Base-by-base conservation (phyloP, 2,888 invertebrate genomes). In the Nesidiocoris tenuis region DNA sequence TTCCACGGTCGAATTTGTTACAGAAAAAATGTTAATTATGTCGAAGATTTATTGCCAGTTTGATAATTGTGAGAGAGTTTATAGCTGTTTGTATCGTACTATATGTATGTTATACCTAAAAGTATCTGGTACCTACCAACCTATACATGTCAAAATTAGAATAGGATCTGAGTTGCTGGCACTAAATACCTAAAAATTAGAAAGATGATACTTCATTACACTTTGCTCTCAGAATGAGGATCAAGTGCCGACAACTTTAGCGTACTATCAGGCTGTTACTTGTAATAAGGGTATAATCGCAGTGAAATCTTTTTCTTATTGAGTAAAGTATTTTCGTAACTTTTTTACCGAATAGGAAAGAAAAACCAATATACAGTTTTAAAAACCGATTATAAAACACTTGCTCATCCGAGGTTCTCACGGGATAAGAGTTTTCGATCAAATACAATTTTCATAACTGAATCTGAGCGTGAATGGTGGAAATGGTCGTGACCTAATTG, bases 321-420 rank as follows among this genome's bases (percentile, higher is more conserved):
- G 76, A 78, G 76, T 78, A 67, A 78, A 76, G 61, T 78, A 78
- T 78, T 78, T 78, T 78, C 78, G 57, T 78, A 78, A 78, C 78
- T 78, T 78, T 78, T 74, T 78, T 76, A 76, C 76, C 61, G 67
- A 78, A 74, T 68, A 76, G 39, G 39, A 39, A n/a, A 39, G 39
- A 39, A 39, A 39, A 39, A 12, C 39, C 39, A 7, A 39, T 39
- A 39, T 39, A 39, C 39, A 39, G 39, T 7, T 39, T 39, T 39
- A 39, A 39, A 39, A 39, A 39, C 3, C 12, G 12, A 70, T 23
- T 54, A 76, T 21, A 76, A 76, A 76, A 61, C 12, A 56, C 61
- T 72, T 76, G 71, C 56, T 76, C 67, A 76, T 65, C 61, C 23
- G 59, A 61, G 21, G 54, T 7, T 39, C 39, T 39, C 39, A 39